Conservation (phyloP, 92 coral and sea anemone genomes). For the Parazoanthus swiftii region DNA sequence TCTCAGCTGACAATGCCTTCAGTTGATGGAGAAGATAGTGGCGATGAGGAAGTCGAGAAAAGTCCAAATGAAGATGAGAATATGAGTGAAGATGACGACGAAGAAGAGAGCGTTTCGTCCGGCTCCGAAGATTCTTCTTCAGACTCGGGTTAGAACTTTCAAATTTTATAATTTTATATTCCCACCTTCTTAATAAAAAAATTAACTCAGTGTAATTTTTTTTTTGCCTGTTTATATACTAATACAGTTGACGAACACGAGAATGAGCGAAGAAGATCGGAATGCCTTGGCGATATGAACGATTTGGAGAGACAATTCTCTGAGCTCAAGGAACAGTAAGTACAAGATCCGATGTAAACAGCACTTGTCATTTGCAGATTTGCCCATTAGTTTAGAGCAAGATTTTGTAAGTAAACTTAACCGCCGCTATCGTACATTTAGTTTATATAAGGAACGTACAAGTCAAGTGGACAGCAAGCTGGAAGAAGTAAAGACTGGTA, state of each 20-base stretch:
- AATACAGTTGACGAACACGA: constrained; percentile 87
- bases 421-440: constrained; percentile 12
- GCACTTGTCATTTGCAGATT: neutral
- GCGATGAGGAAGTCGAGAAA: constrained; percentile 92
- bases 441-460: constrained; percentile 87
- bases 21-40: constrained; percentile 98
- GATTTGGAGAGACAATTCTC: constrained; percentile 96
- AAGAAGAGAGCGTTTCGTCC: constrained; percentile 82
- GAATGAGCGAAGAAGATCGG: constrained; percentile 87
- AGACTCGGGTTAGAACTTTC: constrained; percentile 55
- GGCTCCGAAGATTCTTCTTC: constrained; percentile 95
- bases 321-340: constrained; percentile 96
- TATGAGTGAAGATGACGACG: constrained; percentile 99
- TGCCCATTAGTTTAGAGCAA: neutral
- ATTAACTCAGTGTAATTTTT: neutral
- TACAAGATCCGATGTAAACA: neutral
- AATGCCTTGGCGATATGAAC: constrained; percentile 93
- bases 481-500: constrained; percentile 85
- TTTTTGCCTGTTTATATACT: constrained; percentile 1
- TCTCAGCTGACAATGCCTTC: constrained; percentile 65
- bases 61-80: constrained; percentile 94
- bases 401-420: neutral
- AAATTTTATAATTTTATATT: neutral
- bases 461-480: constrained; percentile 94
- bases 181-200: neutral